Conservation (phyloP, 2,797 vertebrate species). For the Diplodus puntazzo region DNA sequence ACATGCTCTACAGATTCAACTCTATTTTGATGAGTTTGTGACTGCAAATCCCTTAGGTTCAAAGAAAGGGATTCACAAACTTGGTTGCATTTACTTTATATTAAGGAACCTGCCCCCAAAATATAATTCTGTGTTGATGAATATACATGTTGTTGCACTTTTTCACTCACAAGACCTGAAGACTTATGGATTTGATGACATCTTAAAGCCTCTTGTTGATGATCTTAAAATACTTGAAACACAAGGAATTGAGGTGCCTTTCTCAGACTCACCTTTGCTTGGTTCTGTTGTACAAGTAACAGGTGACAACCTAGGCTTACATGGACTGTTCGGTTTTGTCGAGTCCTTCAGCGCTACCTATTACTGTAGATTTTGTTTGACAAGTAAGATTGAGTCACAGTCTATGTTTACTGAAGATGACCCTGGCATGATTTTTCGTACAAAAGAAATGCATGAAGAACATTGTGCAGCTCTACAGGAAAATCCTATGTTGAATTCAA, state of each 20-base stretch:
- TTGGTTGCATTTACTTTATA: slow-evolving; percentile 47
- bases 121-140: slow-evolving; percentile 49
- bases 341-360: slow-evolving; percentile 38
- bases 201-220: slow-evolving; percentile 37
- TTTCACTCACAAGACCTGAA: slow-evolving; percentile 47
- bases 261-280: slow-evolving; percentile 20
- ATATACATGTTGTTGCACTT: slow-evolving; percentile 42
- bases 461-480: slow-evolving; percentile 30
- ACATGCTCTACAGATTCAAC: too few species aligned
- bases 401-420: slow-evolving; percentile 16
- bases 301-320: slow-evolving; percentile 40
- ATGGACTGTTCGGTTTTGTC: slow-evolving; percentile 48
- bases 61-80: slow-evolving; percentile 12
- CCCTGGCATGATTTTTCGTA: slow-evolving; percentile 1
- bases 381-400: background rate
- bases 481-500: slow-evolving; percentile 18
- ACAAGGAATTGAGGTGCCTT: slow-evolving; percentile 40
- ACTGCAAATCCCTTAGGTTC: too few species aligned
- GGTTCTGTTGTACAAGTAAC: slow-evolving; percentile 43
- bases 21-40: too few species aligned
- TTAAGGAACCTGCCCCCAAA: slow-evolving; percentile 38
- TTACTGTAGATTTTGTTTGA: slow-evolving; percentile 32
- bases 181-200: slow-evolving; percentile 42
- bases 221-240: slow-evolving; percentile 42
- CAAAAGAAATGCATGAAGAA: slow-evolving; percentile 36